phyloP scores from a whole-genome alignment of 2,888 invertebrate species.

The Sipha maydis region DNA sequence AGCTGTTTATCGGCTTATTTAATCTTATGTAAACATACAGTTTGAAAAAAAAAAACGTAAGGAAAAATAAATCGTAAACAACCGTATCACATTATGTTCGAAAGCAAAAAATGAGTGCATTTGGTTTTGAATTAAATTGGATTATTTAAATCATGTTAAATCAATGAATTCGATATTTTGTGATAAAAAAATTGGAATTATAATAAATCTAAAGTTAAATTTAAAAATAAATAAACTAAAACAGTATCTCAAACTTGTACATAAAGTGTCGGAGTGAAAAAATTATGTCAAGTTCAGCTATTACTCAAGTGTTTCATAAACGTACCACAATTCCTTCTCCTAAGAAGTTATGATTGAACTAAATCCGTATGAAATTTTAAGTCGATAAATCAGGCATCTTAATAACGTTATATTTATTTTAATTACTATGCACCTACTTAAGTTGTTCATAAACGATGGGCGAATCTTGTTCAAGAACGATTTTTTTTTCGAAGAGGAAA shows the following conservation, averaged over 20 bases:
- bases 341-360: neutral
- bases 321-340: neutral
- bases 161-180: no score
- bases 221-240: neutral
- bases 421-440: neutral
- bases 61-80: no score
- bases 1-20: no score
- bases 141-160: neutral
- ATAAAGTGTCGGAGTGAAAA: neutral
- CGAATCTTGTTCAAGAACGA: neutral
- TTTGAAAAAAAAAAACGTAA: no score
- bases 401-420: neutral
- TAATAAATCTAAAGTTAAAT: no score
- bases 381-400: neutral
- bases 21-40: no score
- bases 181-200: no score
- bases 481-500: neutral
- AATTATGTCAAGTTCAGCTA: constrained; percentile 4
- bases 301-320: neutral
- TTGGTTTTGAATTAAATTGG: neutral
- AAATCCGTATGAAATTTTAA: neutral
- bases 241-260: neutral
- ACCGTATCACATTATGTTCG: neutral
- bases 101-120: neutral
- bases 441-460: neutral